Base-by-base conservation (phyloP, 2,797 vertebrate genomes). In the Lagorchestes hirsutus region DNA sequence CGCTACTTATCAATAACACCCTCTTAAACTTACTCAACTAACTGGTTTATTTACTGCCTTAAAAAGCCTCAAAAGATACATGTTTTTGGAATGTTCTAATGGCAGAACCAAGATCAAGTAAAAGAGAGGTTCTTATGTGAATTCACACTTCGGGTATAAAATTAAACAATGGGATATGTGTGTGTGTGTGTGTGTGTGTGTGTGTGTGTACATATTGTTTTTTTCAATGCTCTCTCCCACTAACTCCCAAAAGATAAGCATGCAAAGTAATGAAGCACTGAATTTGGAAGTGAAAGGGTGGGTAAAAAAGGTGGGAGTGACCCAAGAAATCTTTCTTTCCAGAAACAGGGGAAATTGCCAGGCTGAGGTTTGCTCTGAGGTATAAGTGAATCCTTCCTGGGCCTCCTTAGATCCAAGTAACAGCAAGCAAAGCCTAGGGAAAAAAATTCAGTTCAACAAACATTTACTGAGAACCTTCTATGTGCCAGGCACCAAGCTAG, bases 1-100 rank as follows among this genome's bases (percentile, higher is more conserved):
- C 96, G 91, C 54, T 98, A 97, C 93, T 97, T 97, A 97, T 98
- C 98, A 96, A 40, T 97, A 95, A 97, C 97, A 98, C 95, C 97
- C 95, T 98, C 56, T 59, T 93, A 91, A 91, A 93, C 96, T 97
- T 98, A 97, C 94, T 98, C 96, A 97, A 97, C 98, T 92, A 96
- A 97, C 97, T 87, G 97, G 93, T 97, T 97, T 98, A 97, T 96
- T 97, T 96, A 97, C 74, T 93, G 57, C 90, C 91, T 2, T 0
- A 97, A 97, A 96, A 96, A 95, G 40, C 95, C 94, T 97, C 93
- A 97, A 94, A 94, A 97, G 94, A 95, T 67, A 82, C 91, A 97
- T 97, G 94, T 95, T 96, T 95, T 96, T 97, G 62, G 95, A 97
- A 96, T 12, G 95, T 97, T 95, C 96, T 98, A 96, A 91, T 96